Percentiles rank a stretch among this genome's conserved stretches.
phyloP scores from a whole-genome alignment of 2,888 invertebrate genomes.

The Scelioninae gen. 1 region DNA sequence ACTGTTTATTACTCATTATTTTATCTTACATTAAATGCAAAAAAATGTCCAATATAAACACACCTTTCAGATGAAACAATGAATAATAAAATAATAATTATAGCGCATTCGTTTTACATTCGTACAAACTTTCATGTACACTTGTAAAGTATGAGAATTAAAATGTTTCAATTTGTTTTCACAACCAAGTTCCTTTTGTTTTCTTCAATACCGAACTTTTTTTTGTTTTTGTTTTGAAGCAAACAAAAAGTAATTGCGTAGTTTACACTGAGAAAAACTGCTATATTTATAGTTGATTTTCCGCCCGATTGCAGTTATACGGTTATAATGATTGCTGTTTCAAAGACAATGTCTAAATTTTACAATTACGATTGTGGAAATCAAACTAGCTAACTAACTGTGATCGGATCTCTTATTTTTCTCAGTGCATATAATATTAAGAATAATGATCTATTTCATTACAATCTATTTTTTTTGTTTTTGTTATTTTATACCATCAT shows the following conservation, averaged over 20 bases:
- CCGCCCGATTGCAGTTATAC: constrained; percentile 20
- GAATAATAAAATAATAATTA: constrained; percentile 42
- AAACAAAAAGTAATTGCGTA: constrained; percentile 15
- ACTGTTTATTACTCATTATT: constrained; percentile 48
- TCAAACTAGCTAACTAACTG: constrained; percentile 12
- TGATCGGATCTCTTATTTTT: constrained; percentile 14
- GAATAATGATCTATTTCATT: constrained; percentile 11
- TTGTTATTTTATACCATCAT: too few species aligned
- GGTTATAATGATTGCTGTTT: background rate
- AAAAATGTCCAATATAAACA: background rate
- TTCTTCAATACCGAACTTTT: background rate
- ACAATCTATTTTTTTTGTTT: too few species aligned
- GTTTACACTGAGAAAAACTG: constrained; percentile 23
- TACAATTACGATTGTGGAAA: constrained; percentile 12
- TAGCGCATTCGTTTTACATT: constrained; percentile 14
- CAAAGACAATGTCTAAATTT: background rate
- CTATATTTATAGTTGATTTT: constrained; percentile 11
- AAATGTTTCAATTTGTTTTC: constrained; percentile 14
- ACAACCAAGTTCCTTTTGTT: constrained; percentile 7
- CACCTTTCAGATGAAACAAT: constrained; percentile 34
- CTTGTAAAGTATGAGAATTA: constrained; percentile 33
- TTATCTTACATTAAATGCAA: constrained; percentile 15
- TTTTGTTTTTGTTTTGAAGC: too few species aligned
- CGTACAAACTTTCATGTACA: constrained; percentile 57
- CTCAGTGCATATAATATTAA: constrained; percentile 25